A percentile compares a stretch with the other conserved stretches of the same genome.
Conservation (phyloP, 2,888 invertebrate genomes). For the Pristionchus arcanus region DNA sequence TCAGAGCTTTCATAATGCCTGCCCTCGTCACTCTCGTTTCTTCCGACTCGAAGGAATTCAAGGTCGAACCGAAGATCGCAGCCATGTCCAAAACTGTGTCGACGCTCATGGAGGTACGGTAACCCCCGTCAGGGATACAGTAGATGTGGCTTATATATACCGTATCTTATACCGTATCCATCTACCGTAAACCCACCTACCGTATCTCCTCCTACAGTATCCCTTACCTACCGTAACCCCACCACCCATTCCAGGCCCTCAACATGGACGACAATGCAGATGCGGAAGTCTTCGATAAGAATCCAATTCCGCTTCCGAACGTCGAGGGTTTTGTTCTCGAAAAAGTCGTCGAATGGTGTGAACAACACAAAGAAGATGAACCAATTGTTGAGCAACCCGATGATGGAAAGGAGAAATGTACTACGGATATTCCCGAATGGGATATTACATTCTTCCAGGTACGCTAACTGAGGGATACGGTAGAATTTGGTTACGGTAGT, state of each 20-base stretch:
- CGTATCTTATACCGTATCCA: too few species aligned
- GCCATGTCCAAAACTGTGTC: neutral
- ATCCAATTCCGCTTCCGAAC: constrained; percentile 6
- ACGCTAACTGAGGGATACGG: neutral
- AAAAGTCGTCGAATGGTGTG: neutral
- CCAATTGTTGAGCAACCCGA: constrained; percentile 5
- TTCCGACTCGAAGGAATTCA: neutral
- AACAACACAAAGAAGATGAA: neutral
- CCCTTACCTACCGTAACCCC: too few species aligned
- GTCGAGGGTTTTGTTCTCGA: neutral
- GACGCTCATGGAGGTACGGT: neutral
- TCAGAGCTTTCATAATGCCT: too few species aligned
- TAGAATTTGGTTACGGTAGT: too few species aligned
- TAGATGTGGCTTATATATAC: too few species aligned
- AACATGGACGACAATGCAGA: neutral
- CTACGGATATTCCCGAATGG: neutral
- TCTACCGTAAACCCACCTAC: too few species aligned
- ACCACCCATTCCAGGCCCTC: neutral
- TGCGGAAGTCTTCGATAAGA: neutral
- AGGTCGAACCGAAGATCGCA: neutral
- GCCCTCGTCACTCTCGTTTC: neutral
- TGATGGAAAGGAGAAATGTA: neutral
- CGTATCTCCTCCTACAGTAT: too few species aligned
- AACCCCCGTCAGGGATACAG: too few species aligned
- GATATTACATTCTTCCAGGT: neutral